Base-by-base conservation (phyloP, 1,140 invertebrate species). In the Drosophila tropicalis region DNA sequence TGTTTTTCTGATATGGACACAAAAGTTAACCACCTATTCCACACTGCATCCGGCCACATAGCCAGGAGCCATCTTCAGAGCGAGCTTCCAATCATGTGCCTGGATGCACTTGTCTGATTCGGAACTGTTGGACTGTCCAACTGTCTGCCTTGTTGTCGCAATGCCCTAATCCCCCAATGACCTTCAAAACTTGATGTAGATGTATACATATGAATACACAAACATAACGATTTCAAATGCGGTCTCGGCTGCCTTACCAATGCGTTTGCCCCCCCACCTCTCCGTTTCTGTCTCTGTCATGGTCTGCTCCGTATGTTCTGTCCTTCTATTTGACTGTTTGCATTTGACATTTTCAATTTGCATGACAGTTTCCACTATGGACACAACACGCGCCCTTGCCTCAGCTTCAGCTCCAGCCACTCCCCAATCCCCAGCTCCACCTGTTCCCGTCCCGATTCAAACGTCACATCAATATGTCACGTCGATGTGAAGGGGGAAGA, bases 331-430 rank as follows among this genome's bases (percentile, higher is more conserved):
- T 68, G 71, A 82, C 82, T 87, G 82, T 86, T 86, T 86, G 83
- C 79, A 87, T 87, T 86, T 87, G 83, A 80, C 83, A 83, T 87
- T 87, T 89, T 87, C 84, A 87, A 87, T 89, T 87, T 87, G 72
- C 84, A 87, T 87, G 82, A 87, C 80, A 79, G 74, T 76, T 77
- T 75, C 61, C 81, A 70, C 58, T 36, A 61, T 65, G 68, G 62
- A 58, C 60, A 56, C 57, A 40, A 13, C 41, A 64, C 64, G 44
- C 51, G n/a, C 47, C 10, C 17, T 13, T 51, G 40, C 40, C 40
- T 15, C 12, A 17, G 13, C 47, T 36, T 32, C 41, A 10, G 34
- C 12, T 36, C 34, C 34, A 29, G 29, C 29, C 29, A 29, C 29
- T 6, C 29, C 29, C 6, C 5, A 25, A 29, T 57, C 22, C 70